These are phyloP conservation scores for Alexandromys fortis DNA, from an alignment of 2,113 vertebrate species.

Conservation along the genomic window DNA sequence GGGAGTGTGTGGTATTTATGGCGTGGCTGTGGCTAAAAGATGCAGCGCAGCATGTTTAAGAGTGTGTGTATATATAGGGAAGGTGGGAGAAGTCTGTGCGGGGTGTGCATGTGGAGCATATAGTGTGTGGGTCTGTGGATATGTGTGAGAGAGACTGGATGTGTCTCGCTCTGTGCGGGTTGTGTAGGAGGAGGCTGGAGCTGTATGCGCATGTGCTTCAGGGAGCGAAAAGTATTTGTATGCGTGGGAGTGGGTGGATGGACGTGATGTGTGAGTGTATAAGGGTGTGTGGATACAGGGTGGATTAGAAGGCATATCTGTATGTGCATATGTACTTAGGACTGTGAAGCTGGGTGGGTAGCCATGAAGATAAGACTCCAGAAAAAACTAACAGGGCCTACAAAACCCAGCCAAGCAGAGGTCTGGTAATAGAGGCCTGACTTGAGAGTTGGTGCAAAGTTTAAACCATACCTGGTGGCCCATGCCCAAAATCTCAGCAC, in stretches of 20 bases:
- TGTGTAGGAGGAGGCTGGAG: not conserved
- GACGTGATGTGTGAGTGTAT: not conserved
- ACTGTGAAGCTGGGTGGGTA: not conserved
- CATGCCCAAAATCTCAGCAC: not conserved
- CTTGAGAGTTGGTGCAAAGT: constrained; percentile 30
- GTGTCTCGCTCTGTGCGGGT: not conserved
- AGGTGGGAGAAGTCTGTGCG: not conserved
- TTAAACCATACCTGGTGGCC: not conserved
- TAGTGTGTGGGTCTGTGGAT: not conserved
- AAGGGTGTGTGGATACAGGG: not conserved
- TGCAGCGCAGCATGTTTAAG: not conserved
- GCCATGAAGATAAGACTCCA: not conserved
- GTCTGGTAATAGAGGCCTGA: not conserved
- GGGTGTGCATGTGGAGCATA: not conserved
- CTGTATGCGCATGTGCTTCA: not conserved
- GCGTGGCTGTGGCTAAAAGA: not conserved
- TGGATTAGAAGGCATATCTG: not conserved
- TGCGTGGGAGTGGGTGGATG: not conserved
- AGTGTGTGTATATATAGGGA: not conserved
- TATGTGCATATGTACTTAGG: not conserved
- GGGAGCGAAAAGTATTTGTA: not conserved
- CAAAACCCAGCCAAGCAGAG: constrained; percentile 49
- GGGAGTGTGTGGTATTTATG: not conserved
- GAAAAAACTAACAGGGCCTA: constrained; percentile 22
- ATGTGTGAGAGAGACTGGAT: not conserved